Evolutionary conservation across 2,113 vertebrate species (phyloP).

Genomic region (Dolichotis patagonum): DNA sequence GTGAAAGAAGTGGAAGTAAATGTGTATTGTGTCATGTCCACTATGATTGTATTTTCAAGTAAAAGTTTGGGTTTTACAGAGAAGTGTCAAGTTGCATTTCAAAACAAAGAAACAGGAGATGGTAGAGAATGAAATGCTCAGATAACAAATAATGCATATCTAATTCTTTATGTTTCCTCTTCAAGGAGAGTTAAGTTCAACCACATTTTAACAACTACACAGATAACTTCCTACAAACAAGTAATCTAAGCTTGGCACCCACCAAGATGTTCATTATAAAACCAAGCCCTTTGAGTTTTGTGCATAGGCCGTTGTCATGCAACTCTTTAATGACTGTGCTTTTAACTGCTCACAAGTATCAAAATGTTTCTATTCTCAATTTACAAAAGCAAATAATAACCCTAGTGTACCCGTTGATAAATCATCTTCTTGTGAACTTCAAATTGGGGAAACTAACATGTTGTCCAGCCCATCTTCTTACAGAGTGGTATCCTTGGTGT

Average conservation of each 20-base stretch:
- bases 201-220: background rate
- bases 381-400: conserved; percentile 16
- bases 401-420: background rate
- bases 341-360: background rate
- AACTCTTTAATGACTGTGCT: background rate
- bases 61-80: background rate
- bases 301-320: background rate
- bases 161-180: background rate
- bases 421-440: background rate
- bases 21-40: background rate
- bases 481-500: background rate
- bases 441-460: background rate
- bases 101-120: background rate
- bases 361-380: background rate
- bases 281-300: background rate
- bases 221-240: background rate
- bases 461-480: background rate
- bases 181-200: background rate
- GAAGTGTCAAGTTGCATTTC: background rate
- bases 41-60: background rate
- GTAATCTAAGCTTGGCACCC: background rate
- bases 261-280: background rate
- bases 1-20: fast-evolving
- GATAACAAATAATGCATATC: background rate
- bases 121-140: background rate